A percentile compares a stretch with the other conserved stretches of the same genome.
Evolutionary conservation across 2,113 vertebrate species (phyloP).

Genomic region (Laticauda laticaudata): DNA sequence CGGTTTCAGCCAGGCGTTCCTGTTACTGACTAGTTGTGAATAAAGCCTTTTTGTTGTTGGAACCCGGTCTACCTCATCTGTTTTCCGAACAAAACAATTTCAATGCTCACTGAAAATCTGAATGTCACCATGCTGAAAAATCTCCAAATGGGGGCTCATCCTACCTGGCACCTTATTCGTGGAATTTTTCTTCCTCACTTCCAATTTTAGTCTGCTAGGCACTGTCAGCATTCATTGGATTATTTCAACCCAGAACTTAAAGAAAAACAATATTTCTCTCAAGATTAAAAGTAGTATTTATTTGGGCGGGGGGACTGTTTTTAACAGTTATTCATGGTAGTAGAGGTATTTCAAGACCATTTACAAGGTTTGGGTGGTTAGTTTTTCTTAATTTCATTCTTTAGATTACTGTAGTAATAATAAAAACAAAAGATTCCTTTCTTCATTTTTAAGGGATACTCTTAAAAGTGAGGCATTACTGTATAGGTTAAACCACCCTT

Average conservation of each 20-base stretch:
- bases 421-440: background rate
- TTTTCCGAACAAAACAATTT: no score
- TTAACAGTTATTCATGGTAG: background rate
- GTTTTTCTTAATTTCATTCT: background rate
- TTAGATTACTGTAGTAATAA: background rate
- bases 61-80: no score
- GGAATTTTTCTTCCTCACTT: background rate
- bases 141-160: background rate
- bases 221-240: background rate
- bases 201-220: background rate
- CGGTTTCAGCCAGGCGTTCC: no score
- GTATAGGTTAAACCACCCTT: background rate
- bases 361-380: background rate
- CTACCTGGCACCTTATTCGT: background rate
- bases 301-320: background rate
- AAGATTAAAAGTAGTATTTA: background rate
- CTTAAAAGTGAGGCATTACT: background rate
- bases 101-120: background rate
- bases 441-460: background rate
- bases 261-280: background rate
- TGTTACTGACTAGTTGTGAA: no score
- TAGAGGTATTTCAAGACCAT: background rate
- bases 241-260: background rate
- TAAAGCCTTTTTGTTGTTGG: no score
- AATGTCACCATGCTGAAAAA: background rate